phyloP scores from a whole-genome alignment of 2,113 vertebrate species.

The Cryptomyrus ogoouensis region DNA sequence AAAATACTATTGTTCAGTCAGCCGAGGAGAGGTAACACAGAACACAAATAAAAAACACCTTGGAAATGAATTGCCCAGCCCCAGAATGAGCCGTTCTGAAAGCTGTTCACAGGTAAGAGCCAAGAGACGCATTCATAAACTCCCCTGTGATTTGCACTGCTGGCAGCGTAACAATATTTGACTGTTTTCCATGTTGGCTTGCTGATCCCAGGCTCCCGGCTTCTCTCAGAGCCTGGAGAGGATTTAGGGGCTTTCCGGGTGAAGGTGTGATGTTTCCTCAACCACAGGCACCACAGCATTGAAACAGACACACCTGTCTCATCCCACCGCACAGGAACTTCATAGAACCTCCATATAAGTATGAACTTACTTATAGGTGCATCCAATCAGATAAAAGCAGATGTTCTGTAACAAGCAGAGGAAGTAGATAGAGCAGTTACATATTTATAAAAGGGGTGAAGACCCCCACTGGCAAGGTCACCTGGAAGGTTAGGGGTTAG shows the following conservation, averaged over 20 bases:
- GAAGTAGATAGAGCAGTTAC: neutral
- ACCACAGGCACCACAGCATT: neutral
- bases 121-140: neutral
- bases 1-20: neutral
- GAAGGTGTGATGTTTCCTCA: neutral
- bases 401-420: neutral
- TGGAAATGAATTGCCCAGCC: neutral
- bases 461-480: neutral
- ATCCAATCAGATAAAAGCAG: neutral
- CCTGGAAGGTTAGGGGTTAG: neutral
- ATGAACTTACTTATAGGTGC: neutral
- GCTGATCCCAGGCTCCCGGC: neutral
- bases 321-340: neutral
- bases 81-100: neutral
- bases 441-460: neutral
- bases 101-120: neutral
- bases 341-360: neutral
- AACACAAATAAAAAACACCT: neutral
- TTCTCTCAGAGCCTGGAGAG: neutral
- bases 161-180: neutral
- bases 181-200: neutral
- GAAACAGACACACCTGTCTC: neutral
- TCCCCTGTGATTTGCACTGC: neutral
- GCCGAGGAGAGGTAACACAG: neutral
- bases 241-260: neutral